Base-by-base conservation (phyloP, 2,888 invertebrate genomes). In the Drosophila barbarae region DNA sequence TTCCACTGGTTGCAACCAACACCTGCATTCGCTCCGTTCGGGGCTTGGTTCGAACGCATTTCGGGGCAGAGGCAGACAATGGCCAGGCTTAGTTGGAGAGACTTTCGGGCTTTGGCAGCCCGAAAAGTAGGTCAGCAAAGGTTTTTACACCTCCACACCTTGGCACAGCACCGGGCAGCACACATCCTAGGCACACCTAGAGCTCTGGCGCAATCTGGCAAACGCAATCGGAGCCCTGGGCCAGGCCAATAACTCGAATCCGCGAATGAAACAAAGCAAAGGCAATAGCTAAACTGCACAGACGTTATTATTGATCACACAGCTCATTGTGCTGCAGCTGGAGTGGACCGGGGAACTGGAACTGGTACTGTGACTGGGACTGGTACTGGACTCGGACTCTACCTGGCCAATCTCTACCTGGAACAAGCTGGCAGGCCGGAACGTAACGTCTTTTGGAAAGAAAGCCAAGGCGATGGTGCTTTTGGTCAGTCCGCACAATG, bases 101-200 rank as follows among this genome's bases (percentile, higher is more conserved):
- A 65, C 46, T 49, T 47, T 13, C 13, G 13, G 26, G 49, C 35
- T 47, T 38, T 18, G 18, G 12, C 38, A 5, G 18, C 13, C 13
- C 12, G 36, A 35, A 60, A 83, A 81, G 64, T 78, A 75, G 77
- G 77, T 77, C 84, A 78, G 32, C 78, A 59, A 78, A 77, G 82
- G 78, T 81, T 81, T 81, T 69, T 75, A 77, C 78, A 84, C 84
- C 49, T 76, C 75, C 84, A 84, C 84, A 80, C 77, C 77, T 77
- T 60, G 63, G 39, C 8, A 30, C 9, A 60, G 39, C 8, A 30
- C 9, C 44, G 47, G 28, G 21, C 51, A 47, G 41, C 69, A 71
- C 65, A 65, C 55, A 55, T 47, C 54, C 55, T 49, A 63, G 44
- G 49, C 65, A 52, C 65, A 51, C 56, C 50, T 70, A 64, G 58